A percentile compares a stretch with the other conserved stretches of the same genome.
phyloP scores from a whole-genome alignment of 2,113 vertebrate species.

The Coptodon bakossiorum region DNA sequence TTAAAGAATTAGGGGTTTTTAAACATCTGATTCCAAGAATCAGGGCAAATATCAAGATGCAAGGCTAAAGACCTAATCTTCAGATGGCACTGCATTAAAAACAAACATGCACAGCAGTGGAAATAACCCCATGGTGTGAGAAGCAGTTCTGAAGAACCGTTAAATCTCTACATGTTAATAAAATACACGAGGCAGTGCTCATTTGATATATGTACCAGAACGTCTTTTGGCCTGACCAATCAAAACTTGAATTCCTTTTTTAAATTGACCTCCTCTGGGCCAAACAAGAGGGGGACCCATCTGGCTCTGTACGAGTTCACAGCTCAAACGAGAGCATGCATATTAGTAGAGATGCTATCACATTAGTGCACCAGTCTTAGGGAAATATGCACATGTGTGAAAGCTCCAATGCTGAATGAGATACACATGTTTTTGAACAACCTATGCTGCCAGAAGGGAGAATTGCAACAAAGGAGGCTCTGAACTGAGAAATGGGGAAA shows the following conservation, averaged over 20 bases:
- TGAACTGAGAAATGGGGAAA: neutral
- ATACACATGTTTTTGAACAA: neutral
- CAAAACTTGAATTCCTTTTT: neutral
- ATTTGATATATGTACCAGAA: neutral
- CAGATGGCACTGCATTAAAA: neutral
- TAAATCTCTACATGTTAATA: neutral
- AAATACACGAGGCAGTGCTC: neutral
- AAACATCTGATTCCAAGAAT: rapidly evolving
- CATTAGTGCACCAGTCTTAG: neutral
- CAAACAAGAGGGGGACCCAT: neutral
- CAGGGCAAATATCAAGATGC: neutral
- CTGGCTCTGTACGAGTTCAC: neutral
- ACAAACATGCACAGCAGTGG: neutral
- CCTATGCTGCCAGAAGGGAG: neutral
- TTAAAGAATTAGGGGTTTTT: neutral
- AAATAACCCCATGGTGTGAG: neutral
- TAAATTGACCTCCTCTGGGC: rapidly evolving
- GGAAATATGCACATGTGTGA: neutral
- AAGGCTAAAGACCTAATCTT: neutral
- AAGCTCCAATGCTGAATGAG: neutral
- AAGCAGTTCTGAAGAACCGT: neutral
- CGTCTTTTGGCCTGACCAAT: neutral
- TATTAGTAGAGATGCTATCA: neutral
- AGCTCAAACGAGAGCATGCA: neutral
- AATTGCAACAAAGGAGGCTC: rapidly evolving